These are phyloP conservation scores for Galerucella calmariensis DNA, from an alignment of 2,888 invertebrate genomes.

Conservation along the genomic window DNA sequence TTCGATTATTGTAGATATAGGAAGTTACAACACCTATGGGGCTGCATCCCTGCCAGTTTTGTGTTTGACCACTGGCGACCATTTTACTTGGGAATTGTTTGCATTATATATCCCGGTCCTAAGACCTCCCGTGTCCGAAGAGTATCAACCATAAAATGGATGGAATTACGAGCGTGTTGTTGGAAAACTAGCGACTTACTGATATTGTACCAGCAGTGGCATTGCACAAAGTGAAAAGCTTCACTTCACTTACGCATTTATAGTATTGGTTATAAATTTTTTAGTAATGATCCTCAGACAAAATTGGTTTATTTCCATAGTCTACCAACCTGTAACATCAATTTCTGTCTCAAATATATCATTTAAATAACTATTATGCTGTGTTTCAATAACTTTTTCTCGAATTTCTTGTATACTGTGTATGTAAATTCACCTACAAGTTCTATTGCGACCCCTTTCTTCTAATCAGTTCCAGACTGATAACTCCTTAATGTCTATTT, in stretches of 20 bases:
- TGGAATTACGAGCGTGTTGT: constrained; percentile 48
- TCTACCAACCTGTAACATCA: no score
- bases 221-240: background rate
- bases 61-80: constrained; percentile 46
- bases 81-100: constrained; percentile 52
- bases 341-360: no score
- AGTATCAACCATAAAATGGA: constrained; percentile 50
- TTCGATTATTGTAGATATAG: constrained; percentile 54
- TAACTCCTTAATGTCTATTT: no score
- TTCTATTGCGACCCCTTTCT: no score
- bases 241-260: background rate
- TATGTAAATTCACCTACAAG: no score
- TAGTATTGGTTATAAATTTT: no score
- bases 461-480: no score
- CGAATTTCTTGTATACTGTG: no score
- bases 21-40: constrained; percentile 51
- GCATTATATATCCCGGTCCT: constrained; percentile 51
- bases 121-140: constrained; percentile 44
- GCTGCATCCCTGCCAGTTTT: constrained; percentile 48
- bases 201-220: constrained; percentile 37
- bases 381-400: no score
- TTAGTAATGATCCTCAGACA: no score
- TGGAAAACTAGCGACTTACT: constrained; percentile 44
- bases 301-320: no score
- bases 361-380: no score